A percentile compares a stretch with the other conserved stretches of the same genome.
These are phyloP conservation scores for Pongo pygmaeus DNA, from an alignment of 2,113 vertebrate species.

Conservation along the genomic window DNA sequence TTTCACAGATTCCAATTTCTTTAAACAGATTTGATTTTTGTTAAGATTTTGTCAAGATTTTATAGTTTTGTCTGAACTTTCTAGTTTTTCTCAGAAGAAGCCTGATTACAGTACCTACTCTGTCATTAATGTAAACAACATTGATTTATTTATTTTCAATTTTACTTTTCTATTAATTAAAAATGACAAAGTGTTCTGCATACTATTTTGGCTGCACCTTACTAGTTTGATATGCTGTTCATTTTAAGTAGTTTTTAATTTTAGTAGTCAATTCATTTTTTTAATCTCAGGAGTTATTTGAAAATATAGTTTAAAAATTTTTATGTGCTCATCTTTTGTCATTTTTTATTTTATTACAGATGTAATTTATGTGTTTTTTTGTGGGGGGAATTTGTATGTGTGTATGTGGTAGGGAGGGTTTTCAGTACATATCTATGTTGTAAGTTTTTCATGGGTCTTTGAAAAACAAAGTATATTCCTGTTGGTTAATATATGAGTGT, in stretches of 20 bases:
- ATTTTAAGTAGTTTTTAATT: not conserved
- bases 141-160: not conserved
- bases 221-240: not conserved
- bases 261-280: not conserved
- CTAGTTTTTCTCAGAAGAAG: not conserved
- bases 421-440: not conserved
- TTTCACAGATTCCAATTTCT: not conserved
- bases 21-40: not conserved
- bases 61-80: not conserved
- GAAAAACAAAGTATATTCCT: not conserved
- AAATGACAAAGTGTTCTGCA: not conserved
- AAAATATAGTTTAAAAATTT: not conserved
- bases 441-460: not conserved
- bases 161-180: not conserved
- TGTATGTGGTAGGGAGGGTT: not conserved
- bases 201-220: not conserved
- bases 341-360: not conserved
- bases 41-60: not conserved
- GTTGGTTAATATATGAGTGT: not conserved
- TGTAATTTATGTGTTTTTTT: not conserved
- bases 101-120: not conserved
- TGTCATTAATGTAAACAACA: not conserved
- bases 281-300: not conserved
- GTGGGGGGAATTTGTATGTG: not conserved
- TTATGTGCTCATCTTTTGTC: not conserved